phyloP scores from a whole-genome alignment of 1,140 invertebrate genomes.

The Cepaea nemoralis region DNA sequence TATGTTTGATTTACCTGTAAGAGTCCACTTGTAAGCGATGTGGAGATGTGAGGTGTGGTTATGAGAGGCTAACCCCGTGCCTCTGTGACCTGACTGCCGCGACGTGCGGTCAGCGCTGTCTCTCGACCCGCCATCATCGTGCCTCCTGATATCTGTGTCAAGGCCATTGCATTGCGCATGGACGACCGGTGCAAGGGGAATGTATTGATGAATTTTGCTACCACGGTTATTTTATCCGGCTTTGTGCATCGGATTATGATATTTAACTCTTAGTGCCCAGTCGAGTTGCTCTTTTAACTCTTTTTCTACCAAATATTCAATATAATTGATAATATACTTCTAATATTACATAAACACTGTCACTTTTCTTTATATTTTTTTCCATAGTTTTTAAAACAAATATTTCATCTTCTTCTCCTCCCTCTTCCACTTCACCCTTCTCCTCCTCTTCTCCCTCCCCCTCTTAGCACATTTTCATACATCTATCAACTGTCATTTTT shows the following conservation, averaged over 20 bases:
- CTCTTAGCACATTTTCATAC: neutral
- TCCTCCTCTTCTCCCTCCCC: neutral
- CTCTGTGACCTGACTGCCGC: slow-evolving; percentile 31
- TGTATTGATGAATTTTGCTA: neutral
- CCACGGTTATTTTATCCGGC: neutral
- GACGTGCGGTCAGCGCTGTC: slow-evolving; percentile 34
- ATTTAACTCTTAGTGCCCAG: no score
- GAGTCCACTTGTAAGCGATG: neutral
- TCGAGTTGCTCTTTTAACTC: no score
- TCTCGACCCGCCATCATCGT: slow-evolving; percentile 31
- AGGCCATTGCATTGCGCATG: slow-evolving; percentile 30
- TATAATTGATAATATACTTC: no score
- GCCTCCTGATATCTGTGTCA: slow-evolving; percentile 29
- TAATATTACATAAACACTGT: no score
- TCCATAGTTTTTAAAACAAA: no score
- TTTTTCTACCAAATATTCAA: no score
- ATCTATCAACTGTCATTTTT: neutral
- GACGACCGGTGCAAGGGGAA: neutral
- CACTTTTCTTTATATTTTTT: neutral
- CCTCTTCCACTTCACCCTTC: no score
- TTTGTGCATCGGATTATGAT: no score
- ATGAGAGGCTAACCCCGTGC: slow-evolving; percentile 17
- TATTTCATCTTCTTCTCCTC: no score
- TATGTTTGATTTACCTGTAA: neutral
- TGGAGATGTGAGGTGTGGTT: neutral